These are phyloP conservation scores for Proteles cristata DNA, from an alignment of 2,113 vertebrate species.

Conservation along the genomic window DNA sequence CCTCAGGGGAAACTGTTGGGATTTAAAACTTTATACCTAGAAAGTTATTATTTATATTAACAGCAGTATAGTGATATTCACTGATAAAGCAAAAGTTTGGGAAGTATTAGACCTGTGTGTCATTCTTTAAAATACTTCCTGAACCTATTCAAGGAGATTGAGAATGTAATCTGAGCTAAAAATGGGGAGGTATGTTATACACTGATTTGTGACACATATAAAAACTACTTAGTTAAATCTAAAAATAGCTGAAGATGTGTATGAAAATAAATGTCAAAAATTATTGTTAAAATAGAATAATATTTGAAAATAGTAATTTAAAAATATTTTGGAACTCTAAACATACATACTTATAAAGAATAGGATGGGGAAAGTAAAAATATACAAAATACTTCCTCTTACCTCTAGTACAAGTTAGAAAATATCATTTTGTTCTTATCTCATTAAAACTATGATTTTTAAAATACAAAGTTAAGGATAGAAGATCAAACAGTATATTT, in stretches of 20 bases:
- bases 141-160: not conserved
- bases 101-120: not conserved
- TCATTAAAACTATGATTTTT: not conserved
- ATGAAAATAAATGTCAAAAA: not conserved
- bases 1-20: conserved; percentile 1
- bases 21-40: conserved; percentile 38
- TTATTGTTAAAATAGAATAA: conserved; percentile 33
- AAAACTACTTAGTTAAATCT: conserved; percentile 24
- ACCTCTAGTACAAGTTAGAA: not conserved
- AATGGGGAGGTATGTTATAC: not conserved
- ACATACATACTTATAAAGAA: conserved; percentile 2
- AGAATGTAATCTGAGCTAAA: conserved; percentile 24
- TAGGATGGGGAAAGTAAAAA: not conserved
- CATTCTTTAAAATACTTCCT: not conserved
- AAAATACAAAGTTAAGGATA: not conserved
- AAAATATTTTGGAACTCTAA: not conserved
- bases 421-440: not conserved
- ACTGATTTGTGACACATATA: not conserved
- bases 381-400: not conserved
- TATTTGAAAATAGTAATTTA: not conserved
- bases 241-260: conserved; percentile 27
- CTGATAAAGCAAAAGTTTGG: not conserved
- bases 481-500: not conserved
- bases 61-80: not conserved
- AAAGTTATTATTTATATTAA: conserved; percentile 12